phyloP scores from a whole-genome alignment of 2,113 vertebrate species.

The Mesocricetus auratus region DNA sequence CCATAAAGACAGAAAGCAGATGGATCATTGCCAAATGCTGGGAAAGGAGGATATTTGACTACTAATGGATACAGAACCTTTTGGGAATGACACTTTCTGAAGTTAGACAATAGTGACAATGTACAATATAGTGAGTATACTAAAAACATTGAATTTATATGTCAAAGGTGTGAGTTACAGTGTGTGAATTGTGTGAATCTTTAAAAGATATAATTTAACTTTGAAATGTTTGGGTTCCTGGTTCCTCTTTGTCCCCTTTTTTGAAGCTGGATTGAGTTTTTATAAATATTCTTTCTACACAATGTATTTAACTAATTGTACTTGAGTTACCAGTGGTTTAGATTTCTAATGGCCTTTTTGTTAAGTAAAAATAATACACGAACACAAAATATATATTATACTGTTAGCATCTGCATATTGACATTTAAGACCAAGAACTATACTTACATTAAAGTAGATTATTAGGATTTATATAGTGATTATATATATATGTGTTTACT shows the following conservation, averaged over 20 bases:
- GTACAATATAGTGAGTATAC: constrained; percentile 32
- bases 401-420: constrained; percentile 68
- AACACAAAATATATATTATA: constrained; percentile 58
- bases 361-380: constrained; percentile 51
- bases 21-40: neutral
- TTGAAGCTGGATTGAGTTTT: constrained; percentile 44
- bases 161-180: neutral
- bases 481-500: constrained; percentile 45
- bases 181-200: constrained; percentile 35
- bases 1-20: constrained; percentile 24
- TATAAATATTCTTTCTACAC: constrained; percentile 45
- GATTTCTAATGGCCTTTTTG: constrained; percentile 67
- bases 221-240: constrained; percentile 44
- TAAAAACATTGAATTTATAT: constrained; percentile 1
- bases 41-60: neutral
- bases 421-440: constrained; percentile 72
- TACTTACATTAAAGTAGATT: constrained; percentile 57
- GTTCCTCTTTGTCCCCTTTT: constrained; percentile 1
- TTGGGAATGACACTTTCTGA: neutral
- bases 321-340: constrained; percentile 55
- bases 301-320: constrained; percentile 58
- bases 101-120: constrained; percentile 30
- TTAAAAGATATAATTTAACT: constrained; percentile 40
- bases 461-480: constrained; percentile 60
- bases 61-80: neutral